A percentile compares a stretch with the other conserved stretches of the same genome.
Conservation (phyloP, 2,113 vertebrate species). For the Panthera uncia region DNA sequence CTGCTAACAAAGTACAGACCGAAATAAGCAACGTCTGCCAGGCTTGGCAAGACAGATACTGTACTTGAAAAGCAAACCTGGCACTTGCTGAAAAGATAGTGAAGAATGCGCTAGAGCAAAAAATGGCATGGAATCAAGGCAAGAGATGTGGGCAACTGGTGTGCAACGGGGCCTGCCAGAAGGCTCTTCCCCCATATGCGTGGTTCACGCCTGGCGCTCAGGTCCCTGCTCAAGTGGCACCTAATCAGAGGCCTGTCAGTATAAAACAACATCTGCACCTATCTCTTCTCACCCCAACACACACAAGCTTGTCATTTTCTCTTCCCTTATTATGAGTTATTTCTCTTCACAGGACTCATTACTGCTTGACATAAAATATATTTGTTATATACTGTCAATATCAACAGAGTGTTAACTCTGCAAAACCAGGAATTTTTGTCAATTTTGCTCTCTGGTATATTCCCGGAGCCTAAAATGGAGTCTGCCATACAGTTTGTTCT, state of each 20-base stretch:
- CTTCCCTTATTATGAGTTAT: background rate
- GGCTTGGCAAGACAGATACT: slow-evolving; percentile 10
- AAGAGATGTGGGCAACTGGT: background rate
- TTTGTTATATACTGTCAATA: background rate
- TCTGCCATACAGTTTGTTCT: background rate
- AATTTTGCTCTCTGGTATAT: background rate
- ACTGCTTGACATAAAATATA: background rate
- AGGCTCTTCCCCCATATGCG: background rate
- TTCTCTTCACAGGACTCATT: background rate
- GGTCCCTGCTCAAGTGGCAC: background rate
- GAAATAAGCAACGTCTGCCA: slow-evolving; percentile 48
- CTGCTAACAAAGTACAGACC: slow-evolving; percentile 49
- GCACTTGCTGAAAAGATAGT: slow-evolving; percentile 39
- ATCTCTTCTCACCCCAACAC: no score
- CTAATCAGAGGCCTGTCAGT: no score
- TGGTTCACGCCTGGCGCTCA: accelerated
- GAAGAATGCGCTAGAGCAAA: background rate
- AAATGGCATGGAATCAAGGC: background rate
- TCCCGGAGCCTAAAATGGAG: background rate
- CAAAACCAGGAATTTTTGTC: background rate
- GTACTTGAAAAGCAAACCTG: slow-evolving; percentile 63
- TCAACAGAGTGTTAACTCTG: background rate
- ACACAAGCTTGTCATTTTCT: background rate
- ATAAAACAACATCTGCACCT: background rate
- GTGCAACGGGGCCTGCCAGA: background rate